These are phyloP conservation scores for Periophthalmus magnuspinnatus DNA, from an alignment of 2,797 vertebrate species.

Conservation along the genomic window DNA sequence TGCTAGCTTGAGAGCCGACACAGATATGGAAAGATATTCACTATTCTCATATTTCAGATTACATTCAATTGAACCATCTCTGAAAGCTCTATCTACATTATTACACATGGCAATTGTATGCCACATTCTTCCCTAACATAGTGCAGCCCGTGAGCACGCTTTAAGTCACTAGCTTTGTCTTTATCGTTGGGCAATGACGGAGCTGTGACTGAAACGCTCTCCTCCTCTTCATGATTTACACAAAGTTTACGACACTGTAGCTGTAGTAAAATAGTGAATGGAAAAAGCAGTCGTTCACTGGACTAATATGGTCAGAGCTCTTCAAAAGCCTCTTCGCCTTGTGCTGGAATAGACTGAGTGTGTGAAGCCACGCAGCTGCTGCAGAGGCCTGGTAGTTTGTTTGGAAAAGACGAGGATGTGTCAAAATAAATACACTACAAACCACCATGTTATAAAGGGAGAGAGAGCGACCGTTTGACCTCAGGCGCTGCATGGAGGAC, in stretches of 20 bases:
- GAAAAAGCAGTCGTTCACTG: conserved; percentile 53
- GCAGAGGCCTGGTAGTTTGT: conserved; percentile 58
- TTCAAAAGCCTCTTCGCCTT: conserved; percentile 54
- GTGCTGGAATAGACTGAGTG: conserved; percentile 54
- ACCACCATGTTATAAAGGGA: conserved; percentile 34
- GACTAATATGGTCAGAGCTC: conserved; percentile 74
- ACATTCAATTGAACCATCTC: background rate
- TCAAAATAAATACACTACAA: conserved; percentile 69
- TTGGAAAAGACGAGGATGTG: conserved; percentile 73
- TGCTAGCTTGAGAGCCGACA: background rate
- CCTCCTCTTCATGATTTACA: conserved; percentile 46
- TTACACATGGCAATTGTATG: background rate
- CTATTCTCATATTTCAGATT: background rate
- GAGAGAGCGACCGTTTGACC: conserved; percentile 44
- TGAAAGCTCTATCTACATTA: background rate
- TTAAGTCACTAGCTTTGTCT: background rate
- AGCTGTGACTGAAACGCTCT: conserved; percentile 14
- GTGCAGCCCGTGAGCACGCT: conserved; percentile 10
- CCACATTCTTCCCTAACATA: conserved; percentile 8
- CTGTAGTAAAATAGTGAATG: conserved; percentile 53
- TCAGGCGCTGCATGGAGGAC: conserved; percentile 25
- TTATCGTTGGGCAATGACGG: background rate
- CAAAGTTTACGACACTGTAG: conserved; percentile 55
- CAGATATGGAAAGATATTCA: background rate
- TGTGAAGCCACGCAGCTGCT: conserved; percentile 66